Conservation (phyloP, 1,140 invertebrate genomes). For the Plectus sambesii region DNA sequence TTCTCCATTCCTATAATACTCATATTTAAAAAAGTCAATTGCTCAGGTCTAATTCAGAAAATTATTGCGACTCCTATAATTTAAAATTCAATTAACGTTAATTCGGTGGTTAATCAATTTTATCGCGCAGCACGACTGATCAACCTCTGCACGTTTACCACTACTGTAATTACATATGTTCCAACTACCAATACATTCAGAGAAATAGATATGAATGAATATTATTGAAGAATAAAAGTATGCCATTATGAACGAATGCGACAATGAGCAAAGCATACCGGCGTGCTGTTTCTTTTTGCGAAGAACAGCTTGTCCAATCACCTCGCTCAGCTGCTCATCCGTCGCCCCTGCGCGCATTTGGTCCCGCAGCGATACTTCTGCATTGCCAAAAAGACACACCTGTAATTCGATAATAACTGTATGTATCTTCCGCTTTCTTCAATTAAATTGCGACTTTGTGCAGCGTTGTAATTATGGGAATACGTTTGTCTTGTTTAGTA, state of each 20-base stretch:
- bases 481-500: too few species aligned
- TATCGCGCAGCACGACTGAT: too few species aligned
- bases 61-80: not conserved
- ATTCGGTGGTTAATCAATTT: too few species aligned
- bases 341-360: slow-evolving; percentile 57
- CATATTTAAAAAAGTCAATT: slow-evolving; percentile 1
- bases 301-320: slow-evolving; percentile 65
- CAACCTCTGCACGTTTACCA: too few species aligned
- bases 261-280: slow-evolving; percentile 53
- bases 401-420: slow-evolving; percentile 26
- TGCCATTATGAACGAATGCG: not conserved
- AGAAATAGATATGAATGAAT: not conserved
- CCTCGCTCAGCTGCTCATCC: slow-evolving; percentile 59
- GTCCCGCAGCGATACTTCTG: slow-evolving; percentile 80
- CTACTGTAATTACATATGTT: too few species aligned
- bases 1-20: slow-evolving; percentile 78
- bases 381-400: slow-evolving; percentile 83
- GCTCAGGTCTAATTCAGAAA: not conserved
- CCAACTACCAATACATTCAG: slow-evolving; percentile 6
- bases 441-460: too few species aligned
- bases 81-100: not conserved
- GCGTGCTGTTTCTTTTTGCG: slow-evolving; percentile 84
- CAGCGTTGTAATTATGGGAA: too few species aligned
- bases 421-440: too few species aligned
- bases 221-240: slow-evolving; percentile 10